Evolutionary conservation across 2,797 vertebrate genomes (phyloP).

Genomic region (Spinus pinus): DNA sequence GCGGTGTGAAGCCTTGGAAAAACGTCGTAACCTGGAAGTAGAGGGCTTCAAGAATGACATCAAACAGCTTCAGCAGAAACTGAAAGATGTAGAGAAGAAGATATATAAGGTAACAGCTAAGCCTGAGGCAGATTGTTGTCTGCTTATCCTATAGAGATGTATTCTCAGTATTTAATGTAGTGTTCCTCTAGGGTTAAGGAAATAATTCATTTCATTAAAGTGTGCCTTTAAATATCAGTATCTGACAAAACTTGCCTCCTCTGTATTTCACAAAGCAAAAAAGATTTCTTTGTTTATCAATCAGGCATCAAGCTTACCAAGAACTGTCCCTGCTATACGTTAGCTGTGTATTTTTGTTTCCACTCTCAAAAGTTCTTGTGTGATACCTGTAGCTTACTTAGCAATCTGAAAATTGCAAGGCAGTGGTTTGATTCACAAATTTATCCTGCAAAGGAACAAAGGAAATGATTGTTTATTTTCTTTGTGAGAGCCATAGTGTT

Average conservation of each 20-base stretch:
- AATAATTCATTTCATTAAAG: neutral
- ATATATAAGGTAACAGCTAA: slow-evolving; percentile 85
- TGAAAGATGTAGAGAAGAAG: slow-evolving; percentile 91
- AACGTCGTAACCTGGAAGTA: slow-evolving; percentile 87
- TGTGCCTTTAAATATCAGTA: neutral
- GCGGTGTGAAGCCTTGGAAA: slow-evolving; percentile 91
- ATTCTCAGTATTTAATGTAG: neutral
- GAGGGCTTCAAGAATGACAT: slow-evolving; percentile 94
- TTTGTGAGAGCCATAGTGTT: neutral
- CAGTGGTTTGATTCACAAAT: neutral
- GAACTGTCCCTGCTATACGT: neutral
- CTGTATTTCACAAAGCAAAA: neutral
- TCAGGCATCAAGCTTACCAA: neutral
- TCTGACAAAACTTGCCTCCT: neutral
- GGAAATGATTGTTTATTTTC: neutral
- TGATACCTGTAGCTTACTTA: neutral
- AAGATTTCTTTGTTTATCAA: neutral
- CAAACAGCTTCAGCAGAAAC: slow-evolving; percentile 87
- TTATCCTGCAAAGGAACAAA: neutral
- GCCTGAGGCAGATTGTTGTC: neutral
- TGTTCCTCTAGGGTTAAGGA: neutral
- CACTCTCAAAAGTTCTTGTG: neutral
- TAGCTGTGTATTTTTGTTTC: neutral
- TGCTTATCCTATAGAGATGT: neutral
- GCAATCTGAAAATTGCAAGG: neutral